A percentile compares a stretch with the other conserved stretches of the same genome.
phyloP scores from a whole-genome alignment of 2,113 vertebrate species.

The Cheirogaleus medius region DNA sequence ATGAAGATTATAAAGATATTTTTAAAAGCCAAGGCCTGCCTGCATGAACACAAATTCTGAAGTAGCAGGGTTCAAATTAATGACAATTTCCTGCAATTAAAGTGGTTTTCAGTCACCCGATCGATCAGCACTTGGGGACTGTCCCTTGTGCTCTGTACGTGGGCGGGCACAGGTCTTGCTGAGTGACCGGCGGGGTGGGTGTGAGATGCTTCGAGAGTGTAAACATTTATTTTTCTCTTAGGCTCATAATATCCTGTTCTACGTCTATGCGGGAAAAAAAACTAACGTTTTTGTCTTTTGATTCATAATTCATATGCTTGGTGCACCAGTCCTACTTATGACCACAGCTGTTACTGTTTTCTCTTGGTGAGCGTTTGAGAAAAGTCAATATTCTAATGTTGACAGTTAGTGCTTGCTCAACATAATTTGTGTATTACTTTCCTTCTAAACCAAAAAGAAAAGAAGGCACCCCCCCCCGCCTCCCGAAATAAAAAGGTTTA shows the following conservation, averaged over 20 bases:
- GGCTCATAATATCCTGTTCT: neutral
- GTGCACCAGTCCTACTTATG: neutral
- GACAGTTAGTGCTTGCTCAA: constrained; percentile 20
- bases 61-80: neutral
- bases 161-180: neutral
- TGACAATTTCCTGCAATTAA: neutral
- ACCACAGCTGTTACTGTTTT: neutral
- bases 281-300: neutral
- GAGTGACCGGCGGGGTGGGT: neutral
- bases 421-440: constrained; percentile 20
- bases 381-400: constrained; percentile 16
- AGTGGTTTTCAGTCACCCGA: rapidly evolving
- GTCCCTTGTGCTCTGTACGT: rapidly evolving
- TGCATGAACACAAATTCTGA: neutral
- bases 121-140: rapidly evolving
- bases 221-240: neutral
- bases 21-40: neutral
- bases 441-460: neutral
- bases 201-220: neutral
- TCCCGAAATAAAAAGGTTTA: constrained; percentile 35
- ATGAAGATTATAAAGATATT: neutral
- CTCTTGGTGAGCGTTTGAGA: neutral
- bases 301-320: constrained; percentile 44
- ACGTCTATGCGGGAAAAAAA: neutral
- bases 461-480: neutral